A percentile compares a stretch with the other conserved stretches of the same genome.
Evolutionary conservation across 2,113 vertebrate species (phyloP).

Genomic region (Syngnathoides biaculeatus): DNA sequence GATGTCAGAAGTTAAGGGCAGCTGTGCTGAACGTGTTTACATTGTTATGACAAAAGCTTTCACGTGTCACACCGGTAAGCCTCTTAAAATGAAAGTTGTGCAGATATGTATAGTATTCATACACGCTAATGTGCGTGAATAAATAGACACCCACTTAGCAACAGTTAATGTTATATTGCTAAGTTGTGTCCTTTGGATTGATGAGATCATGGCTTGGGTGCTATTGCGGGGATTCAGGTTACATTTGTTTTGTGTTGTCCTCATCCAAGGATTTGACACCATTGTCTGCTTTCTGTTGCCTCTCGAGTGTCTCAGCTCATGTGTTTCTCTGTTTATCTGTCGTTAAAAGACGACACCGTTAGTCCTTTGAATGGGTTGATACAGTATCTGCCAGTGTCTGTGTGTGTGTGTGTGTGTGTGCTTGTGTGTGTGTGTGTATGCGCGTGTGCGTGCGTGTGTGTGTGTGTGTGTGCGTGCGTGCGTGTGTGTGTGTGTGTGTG

Average conservation of each 20-base stretch:
- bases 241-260: conserved; percentile 41
- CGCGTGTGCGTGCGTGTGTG: neutral
- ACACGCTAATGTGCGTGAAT: conserved; percentile 1
- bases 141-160: conserved; percentile 9
- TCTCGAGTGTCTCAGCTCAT: conserved; percentile 11
- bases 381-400: neutral
- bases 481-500: conserved; percentile 2
- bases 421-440: conserved; percentile 2
- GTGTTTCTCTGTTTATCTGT: conserved; percentile 20
- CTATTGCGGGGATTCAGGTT: conserved; percentile 46
- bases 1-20: conserved; percentile 15
- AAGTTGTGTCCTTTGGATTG: conserved; percentile 42
- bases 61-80: conserved; percentile 24
- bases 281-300: conserved; percentile 22
- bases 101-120: neutral
- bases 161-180: conserved; percentile 41
- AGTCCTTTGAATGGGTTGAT: conserved; percentile 13
- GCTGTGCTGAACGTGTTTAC: conserved; percentile 21
- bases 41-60: conserved; percentile 31
- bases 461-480: neutral
- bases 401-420: neutral
- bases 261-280: conserved; percentile 43
- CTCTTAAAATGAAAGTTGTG: conserved; percentile 26
- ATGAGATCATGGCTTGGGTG: conserved; percentile 54
- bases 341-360: conserved; percentile 10